Percentiles rank a stretch among this genome's conserved stretches.
Conservation (phyloP, 2,888 invertebrate genomes). For the Microctonus hyperodae region DNA sequence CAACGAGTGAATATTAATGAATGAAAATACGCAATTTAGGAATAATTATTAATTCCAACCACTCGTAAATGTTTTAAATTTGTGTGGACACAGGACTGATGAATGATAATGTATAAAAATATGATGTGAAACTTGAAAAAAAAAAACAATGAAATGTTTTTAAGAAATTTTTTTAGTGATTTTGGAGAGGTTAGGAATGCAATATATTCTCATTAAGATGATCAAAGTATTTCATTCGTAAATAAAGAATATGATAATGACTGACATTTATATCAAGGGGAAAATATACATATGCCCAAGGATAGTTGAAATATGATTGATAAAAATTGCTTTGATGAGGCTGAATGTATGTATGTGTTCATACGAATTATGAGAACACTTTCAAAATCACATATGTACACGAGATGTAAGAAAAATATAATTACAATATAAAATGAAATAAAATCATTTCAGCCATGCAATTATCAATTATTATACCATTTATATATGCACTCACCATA, state of each 20-base stretch:
- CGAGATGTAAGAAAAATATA: not conserved
- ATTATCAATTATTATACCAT: not conserved
- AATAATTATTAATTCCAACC: not conserved
- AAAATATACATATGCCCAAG: not conserved
- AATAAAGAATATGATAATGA: conserved; percentile 39
- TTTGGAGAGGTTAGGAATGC: conserved; percentile 17
- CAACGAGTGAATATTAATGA: too few relatives aligned
- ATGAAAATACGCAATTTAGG: not conserved
- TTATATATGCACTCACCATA: too few relatives aligned
- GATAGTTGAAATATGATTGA: too few relatives aligned
- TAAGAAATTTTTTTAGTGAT: conserved; percentile 4
- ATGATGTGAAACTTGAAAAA: conserved; percentile 6
- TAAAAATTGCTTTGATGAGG: not conserved
- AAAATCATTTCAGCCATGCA: not conserved
- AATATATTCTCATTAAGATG: conserved; percentile 22
- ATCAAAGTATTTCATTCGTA: conserved; percentile 35
- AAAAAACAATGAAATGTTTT: not conserved
- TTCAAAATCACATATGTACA: not conserved
- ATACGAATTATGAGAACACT: not conserved
- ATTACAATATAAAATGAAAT: not conserved
- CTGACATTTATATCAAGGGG: conserved; percentile 42
- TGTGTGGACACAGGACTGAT: not conserved
- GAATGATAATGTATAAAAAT: conserved; percentile 6
- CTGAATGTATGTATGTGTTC: conserved; percentile 1
- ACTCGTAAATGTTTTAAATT: not conserved